Conservation (phyloP, 1,140 invertebrate species). For the Laodelphax striatellus region DNA sequence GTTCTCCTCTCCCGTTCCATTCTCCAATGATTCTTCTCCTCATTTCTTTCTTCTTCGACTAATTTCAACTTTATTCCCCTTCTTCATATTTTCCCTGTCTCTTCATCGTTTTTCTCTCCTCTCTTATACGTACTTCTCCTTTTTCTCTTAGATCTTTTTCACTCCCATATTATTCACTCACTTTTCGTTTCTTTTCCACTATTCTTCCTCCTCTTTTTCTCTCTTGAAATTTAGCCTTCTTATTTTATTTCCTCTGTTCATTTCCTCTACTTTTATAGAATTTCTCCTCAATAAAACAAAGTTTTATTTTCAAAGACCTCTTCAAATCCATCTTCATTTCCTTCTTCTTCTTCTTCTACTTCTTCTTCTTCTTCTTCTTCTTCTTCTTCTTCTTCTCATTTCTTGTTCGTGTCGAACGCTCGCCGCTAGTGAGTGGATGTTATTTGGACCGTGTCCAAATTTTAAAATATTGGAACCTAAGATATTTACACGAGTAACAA, state of each 20-base stretch:
- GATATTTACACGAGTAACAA: too few species aligned
- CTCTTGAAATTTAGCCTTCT: background rate
- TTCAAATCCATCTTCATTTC: background rate
- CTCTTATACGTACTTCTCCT: background rate
- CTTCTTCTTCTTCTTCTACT: background rate
- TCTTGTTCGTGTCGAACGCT: too few species aligned
- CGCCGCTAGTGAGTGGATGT: too few species aligned
- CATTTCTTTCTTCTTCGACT: too few species aligned
- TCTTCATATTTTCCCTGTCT: too few species aligned
- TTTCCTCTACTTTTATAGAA: background rate
- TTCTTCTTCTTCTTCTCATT: background rate
- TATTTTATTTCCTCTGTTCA: background rate
- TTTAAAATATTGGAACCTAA: too few species aligned
- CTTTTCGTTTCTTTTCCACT: constrained; percentile 1
- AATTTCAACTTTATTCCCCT: too few species aligned
- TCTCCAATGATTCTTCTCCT: too few species aligned
- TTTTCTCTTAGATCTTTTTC: background rate
- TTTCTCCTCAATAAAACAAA: too few species aligned
- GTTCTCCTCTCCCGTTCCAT: too few species aligned
- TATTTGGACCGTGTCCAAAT: too few species aligned
- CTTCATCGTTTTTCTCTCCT: background rate
- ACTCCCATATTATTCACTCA: background rate
- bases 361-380: background rate
- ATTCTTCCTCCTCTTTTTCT: background rate
- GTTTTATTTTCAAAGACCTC: background rate